These are phyloP conservation scores for Aphidius ervi DNA, from an alignment of 1,140 invertebrate species.

Conservation along the genomic window DNA sequence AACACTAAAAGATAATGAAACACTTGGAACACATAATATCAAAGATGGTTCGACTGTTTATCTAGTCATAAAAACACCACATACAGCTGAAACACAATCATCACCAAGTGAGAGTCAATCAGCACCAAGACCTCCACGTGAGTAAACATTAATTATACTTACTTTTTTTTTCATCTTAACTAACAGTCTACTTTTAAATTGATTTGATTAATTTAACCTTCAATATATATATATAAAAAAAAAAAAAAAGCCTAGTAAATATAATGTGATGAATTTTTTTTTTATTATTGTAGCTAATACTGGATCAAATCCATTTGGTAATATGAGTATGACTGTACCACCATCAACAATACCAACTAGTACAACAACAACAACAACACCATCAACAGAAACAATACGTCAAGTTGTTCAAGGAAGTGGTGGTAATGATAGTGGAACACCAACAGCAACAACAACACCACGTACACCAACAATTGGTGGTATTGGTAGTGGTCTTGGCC, in stretches of 20 bases:
- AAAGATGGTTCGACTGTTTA: slow-evolving; percentile 97
- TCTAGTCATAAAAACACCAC: slow-evolving; percentile 81
- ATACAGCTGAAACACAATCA: slow-evolving; percentile 51
- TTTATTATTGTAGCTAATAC: slow-evolving; percentile 57
- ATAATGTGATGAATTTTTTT: slow-evolving; percentile 13
- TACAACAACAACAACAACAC: no score
- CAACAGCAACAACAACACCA: no score
- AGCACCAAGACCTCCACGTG: slow-evolving; percentile 59
- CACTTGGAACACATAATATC: slow-evolving; percentile 81
- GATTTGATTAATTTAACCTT: neutral
- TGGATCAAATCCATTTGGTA: slow-evolving; percentile 73
- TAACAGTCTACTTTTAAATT: neutral
- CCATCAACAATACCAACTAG: no score
- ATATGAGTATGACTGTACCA: no score
- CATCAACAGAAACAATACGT: slow-evolving; percentile 86
- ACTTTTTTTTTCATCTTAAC: no score
- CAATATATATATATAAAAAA: slow-evolving; percentile 15
- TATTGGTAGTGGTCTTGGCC: no score
- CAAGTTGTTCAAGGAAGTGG: no score
- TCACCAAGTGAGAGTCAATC: slow-evolving; percentile 29
- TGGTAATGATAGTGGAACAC: no score
- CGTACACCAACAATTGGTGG: no score
- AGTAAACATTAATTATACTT: neutral
- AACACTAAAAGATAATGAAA: slow-evolving; percentile 97
- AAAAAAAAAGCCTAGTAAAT: slow-evolving; percentile 20